Percentiles rank a stretch among this genome's conserved stretches.
phyloP scores from a whole-genome alignment of 2,797 vertebrate species.

The Neoniphon sammara region DNA sequence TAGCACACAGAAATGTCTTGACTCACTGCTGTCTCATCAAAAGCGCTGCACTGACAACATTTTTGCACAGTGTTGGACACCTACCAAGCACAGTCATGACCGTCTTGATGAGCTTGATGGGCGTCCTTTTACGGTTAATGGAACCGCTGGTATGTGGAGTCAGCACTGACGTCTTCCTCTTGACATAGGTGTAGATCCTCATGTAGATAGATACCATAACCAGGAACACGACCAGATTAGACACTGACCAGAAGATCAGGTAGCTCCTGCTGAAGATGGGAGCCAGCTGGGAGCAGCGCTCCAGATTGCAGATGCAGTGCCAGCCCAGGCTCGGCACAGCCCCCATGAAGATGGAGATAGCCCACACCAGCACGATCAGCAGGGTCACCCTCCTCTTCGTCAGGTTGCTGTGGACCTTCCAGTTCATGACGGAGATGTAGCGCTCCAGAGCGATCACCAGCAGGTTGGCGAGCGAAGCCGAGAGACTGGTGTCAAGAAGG shows the following conservation, averaged over 20 bases:
- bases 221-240: slow-evolving; percentile 92
- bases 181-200: slow-evolving; percentile 94
- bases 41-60: neutral
- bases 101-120: slow-evolving; percentile 97
- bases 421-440: slow-evolving; percentile 93
- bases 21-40: slow-evolving; percentile 15
- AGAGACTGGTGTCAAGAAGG: slow-evolving; percentile 93
- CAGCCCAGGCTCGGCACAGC: slow-evolving; percentile 94
- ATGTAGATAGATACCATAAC: slow-evolving; percentile 94
- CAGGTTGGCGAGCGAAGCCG: slow-evolving; percentile 92
- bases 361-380: slow-evolving; percentile 92
- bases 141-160: slow-evolving; percentile 89
- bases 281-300: slow-evolving; percentile 89
- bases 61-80: slow-evolving; percentile 47
- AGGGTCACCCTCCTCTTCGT: slow-evolving; percentile 94
- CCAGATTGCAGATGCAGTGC: slow-evolving; percentile 95
- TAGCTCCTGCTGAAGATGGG: slow-evolving; percentile 97
- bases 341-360: slow-evolving; percentile 93
- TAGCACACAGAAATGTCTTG: neutral
- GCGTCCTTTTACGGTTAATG: slow-evolving; percentile 91
- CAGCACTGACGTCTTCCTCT: slow-evolving; percentile 89
- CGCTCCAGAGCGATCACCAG: slow-evolving; percentile 95
- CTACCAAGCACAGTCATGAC: slow-evolving; percentile 97
- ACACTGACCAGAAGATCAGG: slow-evolving; percentile 93
- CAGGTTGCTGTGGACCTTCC: slow-evolving; percentile 95